Conservation (phyloP, 2,797 vertebrate species). For the Gambusia yucatana region DNA sequence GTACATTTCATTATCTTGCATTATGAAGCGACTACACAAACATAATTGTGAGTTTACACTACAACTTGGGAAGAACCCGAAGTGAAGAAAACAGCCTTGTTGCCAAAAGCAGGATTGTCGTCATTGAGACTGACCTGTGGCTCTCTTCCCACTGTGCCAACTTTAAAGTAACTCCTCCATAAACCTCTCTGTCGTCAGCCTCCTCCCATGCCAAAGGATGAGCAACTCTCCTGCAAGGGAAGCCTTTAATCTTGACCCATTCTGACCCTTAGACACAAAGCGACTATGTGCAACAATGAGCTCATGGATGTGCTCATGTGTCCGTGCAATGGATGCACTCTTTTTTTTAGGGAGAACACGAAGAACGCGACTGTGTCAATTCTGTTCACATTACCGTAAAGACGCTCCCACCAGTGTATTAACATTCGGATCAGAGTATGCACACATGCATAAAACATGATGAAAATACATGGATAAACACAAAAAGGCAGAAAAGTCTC, state of each 20-base stretch:
- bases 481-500: slow-evolving; percentile 11
- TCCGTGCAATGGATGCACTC: slow-evolving; percentile 9
- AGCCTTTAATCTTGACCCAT: slow-evolving; percentile 71
- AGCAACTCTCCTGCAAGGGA: slow-evolving; percentile 56
- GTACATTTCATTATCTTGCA: not conserved
- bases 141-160: slow-evolving; percentile 40
- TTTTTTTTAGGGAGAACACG: slow-evolving; percentile 1
- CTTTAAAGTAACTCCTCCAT: slow-evolving; percentile 60
- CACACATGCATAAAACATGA: slow-evolving; percentile 23
- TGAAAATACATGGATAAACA: slow-evolving; percentile 17
- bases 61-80: slow-evolving; percentile 9
- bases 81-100: slow-evolving; percentile 28
- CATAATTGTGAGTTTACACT: slow-evolving; percentile 8
- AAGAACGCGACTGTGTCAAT: slow-evolving; percentile 5
- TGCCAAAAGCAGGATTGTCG: slow-evolving; percentile 38
- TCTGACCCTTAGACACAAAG: slow-evolving; percentile 55
- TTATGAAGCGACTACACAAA: not conserved
- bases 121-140: slow-evolving; percentile 45
- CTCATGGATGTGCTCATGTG: slow-evolving; percentile 21
- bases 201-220: slow-evolving; percentile 42
- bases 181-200: slow-evolving; percentile 45
- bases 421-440: slow-evolving; percentile 12
- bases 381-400: slow-evolving; percentile 9
- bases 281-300: slow-evolving; percentile 30
- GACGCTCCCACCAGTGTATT: slow-evolving; percentile 10